These are phyloP conservation scores for Euglossa dilemma DNA, from an alignment of 1,140 invertebrate species.

Conservation along the genomic window DNA sequence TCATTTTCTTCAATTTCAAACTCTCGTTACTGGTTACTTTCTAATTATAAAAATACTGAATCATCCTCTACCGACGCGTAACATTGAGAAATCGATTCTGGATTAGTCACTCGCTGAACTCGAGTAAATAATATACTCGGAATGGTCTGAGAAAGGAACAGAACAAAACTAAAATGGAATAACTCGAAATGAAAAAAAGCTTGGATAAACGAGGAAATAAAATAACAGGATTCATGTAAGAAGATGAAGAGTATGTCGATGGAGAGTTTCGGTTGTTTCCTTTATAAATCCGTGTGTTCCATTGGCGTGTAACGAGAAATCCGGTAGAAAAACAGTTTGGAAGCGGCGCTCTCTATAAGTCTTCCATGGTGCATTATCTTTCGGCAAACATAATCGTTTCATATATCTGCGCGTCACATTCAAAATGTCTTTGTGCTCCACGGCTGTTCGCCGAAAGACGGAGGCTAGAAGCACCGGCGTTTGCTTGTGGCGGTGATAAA, in stretches of 20 bases:
- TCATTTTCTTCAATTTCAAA: no score
- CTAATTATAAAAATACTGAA: no score
- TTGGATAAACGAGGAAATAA: no score
- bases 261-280: background rate
- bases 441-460: background rate
- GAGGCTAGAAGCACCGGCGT: background rate
- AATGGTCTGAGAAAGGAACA: no score
- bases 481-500: constrained; percentile 39
- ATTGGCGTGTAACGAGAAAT: background rate
- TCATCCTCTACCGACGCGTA: no score
- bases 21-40: no score
- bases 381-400: constrained; percentile 40
- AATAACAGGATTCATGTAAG: no score
- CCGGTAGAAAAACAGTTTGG: constrained; percentile 12
- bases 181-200: no score
- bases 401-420: constrained; percentile 23
- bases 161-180: background rate
- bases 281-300: background rate
- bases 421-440: constrained; percentile 11
- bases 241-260: background rate
- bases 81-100: no score
- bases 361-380: constrained; percentile 18
- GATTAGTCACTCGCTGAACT: no score
- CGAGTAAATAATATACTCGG: no score
- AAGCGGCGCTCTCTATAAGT: background rate